A percentile compares a stretch with the other conserved stretches of the same genome.
phyloP scores from a whole-genome alignment of 2,113 vertebrate genomes.

The Boulengeromyrus knoepffleri region DNA sequence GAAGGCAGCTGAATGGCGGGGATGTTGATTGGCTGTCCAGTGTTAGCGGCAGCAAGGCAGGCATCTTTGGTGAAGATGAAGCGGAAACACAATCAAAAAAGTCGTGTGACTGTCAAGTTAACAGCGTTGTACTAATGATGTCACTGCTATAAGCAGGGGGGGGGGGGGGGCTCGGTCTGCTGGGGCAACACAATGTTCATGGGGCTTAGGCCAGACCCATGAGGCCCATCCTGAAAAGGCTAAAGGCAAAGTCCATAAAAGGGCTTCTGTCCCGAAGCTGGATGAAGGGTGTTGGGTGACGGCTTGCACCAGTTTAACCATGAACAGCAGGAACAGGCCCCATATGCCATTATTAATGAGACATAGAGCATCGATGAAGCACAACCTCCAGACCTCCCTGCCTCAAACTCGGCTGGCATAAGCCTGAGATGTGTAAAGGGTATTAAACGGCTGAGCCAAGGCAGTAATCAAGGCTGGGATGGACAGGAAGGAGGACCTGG shows the following conservation, averaged over 20 bases:
- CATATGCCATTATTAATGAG: neutral
- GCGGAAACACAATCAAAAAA: slow-evolving; percentile 2
- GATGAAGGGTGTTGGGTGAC: neutral
- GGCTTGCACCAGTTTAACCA: neutral
- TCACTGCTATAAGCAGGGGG: neutral
- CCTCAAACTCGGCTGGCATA: neutral
- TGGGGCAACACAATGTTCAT: neutral
- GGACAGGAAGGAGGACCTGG: neutral
- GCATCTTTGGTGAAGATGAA: slow-evolving; percentile 41
- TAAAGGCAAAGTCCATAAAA: neutral
- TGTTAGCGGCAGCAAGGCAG: slow-evolving; percentile 46
- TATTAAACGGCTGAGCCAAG: neutral
- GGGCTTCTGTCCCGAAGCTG: neutral
- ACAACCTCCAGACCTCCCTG: neutral
- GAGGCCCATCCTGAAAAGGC: slow-evolving; percentile 2
- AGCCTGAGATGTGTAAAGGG: neutral
- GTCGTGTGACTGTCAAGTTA: neutral
- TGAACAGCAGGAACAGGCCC: neutral
- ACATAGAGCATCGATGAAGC: neutral
- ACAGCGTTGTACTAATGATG: neutral
- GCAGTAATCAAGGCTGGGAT: neutral
- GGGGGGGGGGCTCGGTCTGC: neutral
- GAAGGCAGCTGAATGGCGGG: slow-evolving; percentile 47
- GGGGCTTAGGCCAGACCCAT: neutral
- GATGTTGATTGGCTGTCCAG: slow-evolving; percentile 58